These are phyloP conservation scores for Ascidia mentula DNA, from an alignment of 23 tunicate species.

Conservation along the genomic window DNA sequence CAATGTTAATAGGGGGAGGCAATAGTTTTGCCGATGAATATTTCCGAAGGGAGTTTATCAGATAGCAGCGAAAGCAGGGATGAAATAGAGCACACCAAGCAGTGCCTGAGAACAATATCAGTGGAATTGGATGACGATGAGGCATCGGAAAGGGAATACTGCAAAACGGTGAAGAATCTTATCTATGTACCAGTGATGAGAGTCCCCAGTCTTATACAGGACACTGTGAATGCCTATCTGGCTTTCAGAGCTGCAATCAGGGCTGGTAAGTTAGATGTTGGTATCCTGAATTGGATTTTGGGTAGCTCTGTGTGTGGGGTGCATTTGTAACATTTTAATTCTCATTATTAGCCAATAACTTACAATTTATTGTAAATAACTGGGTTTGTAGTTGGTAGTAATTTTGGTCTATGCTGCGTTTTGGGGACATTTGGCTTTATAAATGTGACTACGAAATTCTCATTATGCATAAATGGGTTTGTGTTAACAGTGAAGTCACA, in stretches of 20 bases:
- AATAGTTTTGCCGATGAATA: slow-evolving; percentile 15
- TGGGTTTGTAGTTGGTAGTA: too few species aligned
- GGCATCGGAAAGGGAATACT: neutral
- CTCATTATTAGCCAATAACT: too few species aligned
- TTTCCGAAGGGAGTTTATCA: neutral
- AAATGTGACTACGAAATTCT: neutral
- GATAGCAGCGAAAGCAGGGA: neutral
- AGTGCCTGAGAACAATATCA: neutral
- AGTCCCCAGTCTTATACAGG: slow-evolving; percentile 42
- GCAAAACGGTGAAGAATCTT: slow-evolving; percentile 22
- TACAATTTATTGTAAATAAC: too few species aligned
- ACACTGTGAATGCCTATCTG: slow-evolving; percentile 59
- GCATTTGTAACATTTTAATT: too few species aligned
- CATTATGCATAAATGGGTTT: neutral
- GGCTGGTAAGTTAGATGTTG: slow-evolving; percentile 44
- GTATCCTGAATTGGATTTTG: neutral
- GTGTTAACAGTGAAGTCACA: slow-evolving; percentile 32
- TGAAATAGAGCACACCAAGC: neutral
- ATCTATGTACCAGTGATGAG: slow-evolving; percentile 70
- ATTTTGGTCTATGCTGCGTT: too few species aligned
- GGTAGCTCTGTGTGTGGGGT: too few species aligned
- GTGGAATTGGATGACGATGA: slow-evolving; percentile 1
- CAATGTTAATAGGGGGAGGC: slow-evolving; percentile 32
- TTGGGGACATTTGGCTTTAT: neutral
- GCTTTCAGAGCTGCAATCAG: slow-evolving; percentile 48